Base-by-base conservation (phyloP, 2,888 invertebrate genomes). In the Agriopis marginaria region DNA sequence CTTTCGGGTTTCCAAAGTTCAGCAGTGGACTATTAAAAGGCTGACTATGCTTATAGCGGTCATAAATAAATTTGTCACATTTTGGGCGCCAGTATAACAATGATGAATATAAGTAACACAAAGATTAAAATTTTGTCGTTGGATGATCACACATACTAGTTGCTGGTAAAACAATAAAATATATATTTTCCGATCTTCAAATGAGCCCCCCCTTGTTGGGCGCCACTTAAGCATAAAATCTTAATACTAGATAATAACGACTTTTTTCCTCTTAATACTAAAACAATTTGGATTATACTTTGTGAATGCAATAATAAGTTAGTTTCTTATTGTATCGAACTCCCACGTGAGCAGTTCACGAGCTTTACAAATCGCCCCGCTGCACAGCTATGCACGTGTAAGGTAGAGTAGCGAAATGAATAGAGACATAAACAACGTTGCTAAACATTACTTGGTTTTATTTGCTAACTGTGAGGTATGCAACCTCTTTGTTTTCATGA, bases 361-460 rank as follows among this genome's bases (percentile, higher is more conserved):
- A 72, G 74, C 80, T 83, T 79, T 80, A 81, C 83, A 83, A 83
- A 83, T 85, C 83, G 83, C 77, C 77, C 63, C 77, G 77, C 74
- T 82, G 80, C 80, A 82, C 76, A 56, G 62, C 68, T 75, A 75
- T 77, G 78, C 79, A 82, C 77, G 80, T 79, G 76, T 73, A 44
- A 58, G 49, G 69, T 71, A 86, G 85, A 80, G 80, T 80, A 84
- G 45, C 9, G 55, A 49, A 56, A 49, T 51, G 47, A 62, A 71
- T 66, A 71, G 68, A 63, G 4, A 51, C 4, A 10, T 23, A n/a
- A 40, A 9, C 8, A 12, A 7, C 11, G 39, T 50, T 7, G 47
- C n/a, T 49, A n/a, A 7, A n/a, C 7, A 12, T 12, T 11, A 45
- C 11, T 5, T 45, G 45, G 45, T 45, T 45, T 45, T 45, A 45